A percentile compares a stretch with the other conserved stretches of the same genome.
Conservation (phyloP, 1,140 invertebrate genomes). For the fruit fly (Drosophila melanogaster) region Release_6_plus_ISO1_MT NT_033777.3:17114501-17115000, state of each 20-base stretch:
- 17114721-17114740: constrained; percentile 71
- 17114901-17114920: constrained; percentile 70
- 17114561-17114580: constrained; percentile 52
- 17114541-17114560: constrained; percentile 26
- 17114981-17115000: constrained; percentile 31
- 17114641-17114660: background rate
- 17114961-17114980: constrained; percentile 17
- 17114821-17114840: constrained; percentile 49
- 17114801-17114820: constrained; percentile 54
- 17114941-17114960: constrained; percentile 45
- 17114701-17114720: constrained; percentile 39
- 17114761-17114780: constrained; percentile 44
- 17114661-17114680: constrained; percentile 26
- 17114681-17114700: constrained; percentile 36
- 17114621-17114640: constrained; percentile 21
- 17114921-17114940: constrained; percentile 46
- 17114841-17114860: constrained; percentile 49
- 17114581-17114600: constrained; percentile 79
- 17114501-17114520: constrained; percentile 20
- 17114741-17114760: constrained; percentile 73
- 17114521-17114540: constrained; percentile 37
- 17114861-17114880: constrained; percentile 56
- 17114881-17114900: constrained; percentile 58
- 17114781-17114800: constrained; percentile 59
- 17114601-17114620: constrained; percentile 72